phyloP scores from a whole-genome alignment of 2,888 invertebrate genomes.

The Amphiduros pacificus region DNA sequence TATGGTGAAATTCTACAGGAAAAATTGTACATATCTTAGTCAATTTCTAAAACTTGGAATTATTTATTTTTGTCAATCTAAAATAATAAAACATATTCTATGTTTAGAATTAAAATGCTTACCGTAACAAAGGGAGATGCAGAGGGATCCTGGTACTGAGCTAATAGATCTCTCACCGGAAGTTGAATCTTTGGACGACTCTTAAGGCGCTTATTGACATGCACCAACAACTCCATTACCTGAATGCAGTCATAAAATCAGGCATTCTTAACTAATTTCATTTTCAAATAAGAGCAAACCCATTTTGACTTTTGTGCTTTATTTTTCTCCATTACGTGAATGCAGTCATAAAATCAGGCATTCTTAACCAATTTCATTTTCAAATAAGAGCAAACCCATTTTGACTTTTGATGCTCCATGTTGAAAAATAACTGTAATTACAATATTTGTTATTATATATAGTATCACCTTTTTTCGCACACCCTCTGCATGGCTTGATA shows the following conservation, averaged over 20 bases:
- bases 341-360: neutral
- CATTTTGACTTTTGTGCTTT: no score
- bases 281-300: neutral
- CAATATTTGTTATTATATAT: no score
- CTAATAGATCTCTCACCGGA: constrained; percentile 80
- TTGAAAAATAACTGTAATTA: no score
- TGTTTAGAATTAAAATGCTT: constrained; percentile 55
- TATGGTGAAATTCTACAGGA: constrained; percentile 84
- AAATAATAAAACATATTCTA: neutral
- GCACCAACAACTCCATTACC: constrained; percentile 90
- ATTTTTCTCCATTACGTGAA: constrained; percentile 89
- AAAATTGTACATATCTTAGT: neutral
- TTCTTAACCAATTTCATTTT: no score
- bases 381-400: neutral
- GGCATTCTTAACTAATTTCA: no score
- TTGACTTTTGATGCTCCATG: no score
- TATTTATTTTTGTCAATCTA: neutral
- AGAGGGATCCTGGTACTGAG: constrained; percentile 77
- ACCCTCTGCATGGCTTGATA: constrained; percentile 83
- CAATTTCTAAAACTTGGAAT: neutral
- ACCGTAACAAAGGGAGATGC: constrained; percentile 80
- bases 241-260: constrained; percentile 54
- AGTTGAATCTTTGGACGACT: constrained; percentile 81
- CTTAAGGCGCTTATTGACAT: constrained; percentile 87
- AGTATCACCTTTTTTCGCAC: constrained; percentile 69